These are phyloP conservation scores for Eriocheir sinensis DNA, from an alignment of 1,140 invertebrate genomes.

Conservation along the genomic window DNA sequence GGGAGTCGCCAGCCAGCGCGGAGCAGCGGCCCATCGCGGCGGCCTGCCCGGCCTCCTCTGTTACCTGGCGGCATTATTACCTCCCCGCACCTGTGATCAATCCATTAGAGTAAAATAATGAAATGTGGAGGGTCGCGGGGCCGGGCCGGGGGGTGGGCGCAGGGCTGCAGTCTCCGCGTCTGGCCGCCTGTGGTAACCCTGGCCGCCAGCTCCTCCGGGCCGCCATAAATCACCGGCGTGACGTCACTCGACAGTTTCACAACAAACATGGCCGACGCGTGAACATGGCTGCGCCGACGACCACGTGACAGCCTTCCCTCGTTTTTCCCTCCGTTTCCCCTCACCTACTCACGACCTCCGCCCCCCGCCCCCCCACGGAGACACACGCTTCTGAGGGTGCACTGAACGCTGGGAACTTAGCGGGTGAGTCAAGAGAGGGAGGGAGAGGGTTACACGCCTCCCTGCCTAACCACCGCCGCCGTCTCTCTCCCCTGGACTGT, in stretches of 20 bases:
- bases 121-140: constrained; percentile 16
- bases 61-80: constrained; percentile 12
- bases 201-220: constrained; percentile 56
- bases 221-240: constrained; percentile 74
- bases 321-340: constrained; percentile 5
- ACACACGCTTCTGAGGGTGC: neutral
- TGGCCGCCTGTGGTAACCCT: constrained; percentile 66
- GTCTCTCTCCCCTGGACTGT: neutral
- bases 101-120: constrained; percentile 65
- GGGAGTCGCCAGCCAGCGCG: neutral
- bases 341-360: neutral
- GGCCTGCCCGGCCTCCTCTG: neutral
- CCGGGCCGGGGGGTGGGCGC: neutral
- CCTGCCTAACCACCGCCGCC: neutral
- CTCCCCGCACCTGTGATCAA: constrained; percentile 58
- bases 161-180: constrained; percentile 56
- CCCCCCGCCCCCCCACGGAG: neutral
- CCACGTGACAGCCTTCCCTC: constrained; percentile 56
- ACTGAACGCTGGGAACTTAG: neutral
- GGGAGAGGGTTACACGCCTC: neutral
- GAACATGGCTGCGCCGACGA: constrained; percentile 75
- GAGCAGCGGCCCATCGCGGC: neutral
- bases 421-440: too few relatives aligned
- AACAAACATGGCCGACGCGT: constrained; percentile 77
- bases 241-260: constrained; percentile 76